Evolutionary conservation across 1,140 invertebrate species (phyloP).

Genomic region (Delia radicum): DNA sequence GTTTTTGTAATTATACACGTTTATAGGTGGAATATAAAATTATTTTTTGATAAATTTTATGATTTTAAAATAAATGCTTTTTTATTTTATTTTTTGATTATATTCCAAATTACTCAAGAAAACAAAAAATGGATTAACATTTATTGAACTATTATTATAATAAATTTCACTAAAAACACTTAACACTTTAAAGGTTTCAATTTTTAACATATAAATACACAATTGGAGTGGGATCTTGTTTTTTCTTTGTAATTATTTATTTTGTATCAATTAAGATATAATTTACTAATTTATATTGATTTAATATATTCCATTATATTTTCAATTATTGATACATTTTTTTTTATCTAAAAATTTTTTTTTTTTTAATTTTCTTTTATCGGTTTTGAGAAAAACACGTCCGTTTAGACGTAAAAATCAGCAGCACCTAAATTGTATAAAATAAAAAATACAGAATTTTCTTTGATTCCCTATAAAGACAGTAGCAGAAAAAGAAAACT

Average conservation of each 20-base stretch:
- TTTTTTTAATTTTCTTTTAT: not conserved
- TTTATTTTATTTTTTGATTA: not conserved
- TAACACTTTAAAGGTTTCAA: not conserved
- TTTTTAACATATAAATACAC: constrained; percentile 4
- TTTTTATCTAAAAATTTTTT: not conserved
- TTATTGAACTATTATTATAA: not conserved
- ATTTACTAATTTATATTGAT: not conserved
- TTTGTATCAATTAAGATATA: not conserved
- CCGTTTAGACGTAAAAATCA: constrained; percentile 1
- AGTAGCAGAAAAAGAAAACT: not conserved
- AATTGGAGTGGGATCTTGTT: not conserved
- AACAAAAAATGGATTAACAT: no score
- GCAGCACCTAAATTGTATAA: not conserved
- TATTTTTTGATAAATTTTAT: not conserved
- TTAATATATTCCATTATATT: not conserved
- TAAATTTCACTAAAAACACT: not conserved
- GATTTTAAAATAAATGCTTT: not conserved
- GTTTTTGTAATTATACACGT: not conserved
- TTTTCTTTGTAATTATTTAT: no score
- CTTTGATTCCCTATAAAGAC: not conserved
- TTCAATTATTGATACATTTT: not conserved
- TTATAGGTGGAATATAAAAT: not conserved
- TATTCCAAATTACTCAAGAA: no score
- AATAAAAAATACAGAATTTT: constrained; percentile 16
- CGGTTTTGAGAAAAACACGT: not conserved